These are phyloP conservation scores for Drosophila sucinea DNA, from an alignment of 1,140 invertebrate genomes.

Conservation along the genomic window DNA sequence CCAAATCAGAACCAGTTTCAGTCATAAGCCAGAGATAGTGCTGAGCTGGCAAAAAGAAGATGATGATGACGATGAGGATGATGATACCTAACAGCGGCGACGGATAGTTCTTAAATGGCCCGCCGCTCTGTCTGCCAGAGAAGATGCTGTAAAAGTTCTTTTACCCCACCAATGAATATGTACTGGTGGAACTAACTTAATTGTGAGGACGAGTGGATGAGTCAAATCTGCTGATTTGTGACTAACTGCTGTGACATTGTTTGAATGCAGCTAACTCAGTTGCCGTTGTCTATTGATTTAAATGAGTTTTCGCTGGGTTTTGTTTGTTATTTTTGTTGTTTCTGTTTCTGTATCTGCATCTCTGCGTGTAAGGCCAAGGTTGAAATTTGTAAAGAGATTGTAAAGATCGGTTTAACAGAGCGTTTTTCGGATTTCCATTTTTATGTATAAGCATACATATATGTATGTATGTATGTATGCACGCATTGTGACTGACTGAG, in stretches of 20 bases:
- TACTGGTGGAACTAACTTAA: neutral
- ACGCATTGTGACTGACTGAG: slow-evolving; percentile 32
- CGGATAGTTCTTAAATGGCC: slow-evolving; percentile 42
- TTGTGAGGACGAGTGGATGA: neutral
- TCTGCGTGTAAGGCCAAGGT: slow-evolving; percentile 74
- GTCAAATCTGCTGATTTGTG: slow-evolving; percentile 23
- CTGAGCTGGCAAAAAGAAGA: slow-evolving; percentile 8
- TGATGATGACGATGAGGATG: slow-evolving; percentile 11
- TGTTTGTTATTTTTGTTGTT: too few relatives aligned
- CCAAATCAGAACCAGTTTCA: slow-evolving; percentile 48
- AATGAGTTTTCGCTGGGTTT: slow-evolving; percentile 32
- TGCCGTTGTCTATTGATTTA: slow-evolving; percentile 7
- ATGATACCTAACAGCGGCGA: slow-evolving; percentile 19
- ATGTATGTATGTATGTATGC: too few relatives aligned
- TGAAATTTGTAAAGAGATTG: slow-evolving; percentile 80
- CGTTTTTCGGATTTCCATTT: slow-evolving; percentile 69
- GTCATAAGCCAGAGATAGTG: slow-evolving; percentile 5
- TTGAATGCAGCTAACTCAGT: slow-evolving; percentile 40
- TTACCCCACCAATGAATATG: neutral
- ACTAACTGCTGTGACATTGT: slow-evolving; percentile 75
- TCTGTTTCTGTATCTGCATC: slow-evolving; percentile 47
- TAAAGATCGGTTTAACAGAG: slow-evolving; percentile 71
- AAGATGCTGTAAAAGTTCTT: slow-evolving; percentile 7
- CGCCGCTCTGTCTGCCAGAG: slow-evolving; percentile 1
- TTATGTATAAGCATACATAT: slow-evolving; percentile 4